Evolutionary conservation across 1,140 invertebrate species (phyloP).

Genomic region (Bombus ignitus): DNA sequence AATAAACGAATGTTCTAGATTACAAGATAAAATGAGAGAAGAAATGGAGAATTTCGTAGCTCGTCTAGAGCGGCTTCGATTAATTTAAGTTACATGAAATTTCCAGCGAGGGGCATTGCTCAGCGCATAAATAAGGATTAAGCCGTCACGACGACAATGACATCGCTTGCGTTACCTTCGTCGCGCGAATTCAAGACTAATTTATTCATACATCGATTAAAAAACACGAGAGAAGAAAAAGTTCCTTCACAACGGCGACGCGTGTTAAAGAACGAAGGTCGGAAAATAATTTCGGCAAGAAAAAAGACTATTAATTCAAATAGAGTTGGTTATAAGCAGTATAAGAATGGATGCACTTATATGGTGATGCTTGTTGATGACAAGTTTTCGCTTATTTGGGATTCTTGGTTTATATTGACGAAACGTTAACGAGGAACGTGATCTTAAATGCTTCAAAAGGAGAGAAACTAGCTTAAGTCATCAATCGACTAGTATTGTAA

Average conservation of each 20-base stretch:
- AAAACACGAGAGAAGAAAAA: background rate
- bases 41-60: no score
- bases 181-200: slow-evolving; percentile 41
- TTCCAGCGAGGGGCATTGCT: slow-evolving; percentile 17
- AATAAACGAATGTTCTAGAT: background rate
- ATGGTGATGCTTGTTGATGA: background rate
- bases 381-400: background rate
- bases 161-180: background rate
- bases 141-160: background rate
- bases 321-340: background rate
- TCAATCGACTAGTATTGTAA: background rate
- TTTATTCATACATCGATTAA: slow-evolving; percentile 70
- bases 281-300: background rate
- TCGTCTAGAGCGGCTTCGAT: slow-evolving; percentile 29
- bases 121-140: slow-evolving; percentile 62
- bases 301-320: slow-evolving; percentile 52
- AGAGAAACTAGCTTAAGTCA: background rate
- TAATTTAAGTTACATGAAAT: slow-evolving; percentile 61
- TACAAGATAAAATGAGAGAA: background rate
- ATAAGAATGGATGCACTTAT: slow-evolving; percentile 6
- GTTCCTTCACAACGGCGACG: background rate
- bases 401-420: background rate
- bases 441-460: background rate
- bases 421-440: background rate
- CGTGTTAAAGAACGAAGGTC: slow-evolving; percentile 2